Evolutionary conservation across 2,888 invertebrate species (phyloP).

Genomic region (Lasioglossum morio): DNA sequence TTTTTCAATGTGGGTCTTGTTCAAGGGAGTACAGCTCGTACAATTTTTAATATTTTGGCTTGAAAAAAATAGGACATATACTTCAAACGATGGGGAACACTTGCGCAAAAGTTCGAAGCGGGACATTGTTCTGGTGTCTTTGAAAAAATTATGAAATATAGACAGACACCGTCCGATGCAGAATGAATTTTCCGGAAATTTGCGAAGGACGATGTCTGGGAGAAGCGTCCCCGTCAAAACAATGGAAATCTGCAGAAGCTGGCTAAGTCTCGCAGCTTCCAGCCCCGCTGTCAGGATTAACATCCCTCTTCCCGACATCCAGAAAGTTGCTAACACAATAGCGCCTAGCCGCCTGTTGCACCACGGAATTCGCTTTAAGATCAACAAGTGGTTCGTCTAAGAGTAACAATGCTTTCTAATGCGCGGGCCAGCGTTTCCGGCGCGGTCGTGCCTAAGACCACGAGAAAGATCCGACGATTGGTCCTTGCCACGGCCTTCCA

Average conservation of each 20-base stretch:
- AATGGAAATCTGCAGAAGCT: constrained; percentile 7
- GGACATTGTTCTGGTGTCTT: not conserved
- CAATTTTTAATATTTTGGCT: not conserved
- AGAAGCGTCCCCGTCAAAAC: constrained; percentile 2
- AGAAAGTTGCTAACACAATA: constrained; percentile 68
- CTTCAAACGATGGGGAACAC: not conserved
- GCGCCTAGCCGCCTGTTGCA: constrained; percentile 66
- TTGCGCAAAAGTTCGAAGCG: not conserved
- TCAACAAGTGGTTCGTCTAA: constrained; percentile 79
- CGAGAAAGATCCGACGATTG: constrained; percentile 34
- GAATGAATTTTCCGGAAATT: not conserved
- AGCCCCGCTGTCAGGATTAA: constrained; percentile 48
- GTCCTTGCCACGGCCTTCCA: constrained; percentile 60
- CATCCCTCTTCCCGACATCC: constrained; percentile 41
- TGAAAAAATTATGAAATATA: not conserved
- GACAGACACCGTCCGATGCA: not conserved
- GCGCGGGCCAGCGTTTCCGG: constrained; percentile 53
- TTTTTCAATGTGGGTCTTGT: not conserved
- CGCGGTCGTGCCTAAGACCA: not conserved
- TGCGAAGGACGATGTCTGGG: not conserved
- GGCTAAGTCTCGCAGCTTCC: constrained; percentile 20
- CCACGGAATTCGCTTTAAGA: constrained; percentile 65
- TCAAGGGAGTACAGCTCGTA: not conserved
- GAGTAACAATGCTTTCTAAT: constrained; percentile 74
- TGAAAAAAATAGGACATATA: not conserved